These are phyloP conservation scores for Vanessa atalanta DNA, from an alignment of 1,140 invertebrate species.

Conservation along the genomic window DNA sequence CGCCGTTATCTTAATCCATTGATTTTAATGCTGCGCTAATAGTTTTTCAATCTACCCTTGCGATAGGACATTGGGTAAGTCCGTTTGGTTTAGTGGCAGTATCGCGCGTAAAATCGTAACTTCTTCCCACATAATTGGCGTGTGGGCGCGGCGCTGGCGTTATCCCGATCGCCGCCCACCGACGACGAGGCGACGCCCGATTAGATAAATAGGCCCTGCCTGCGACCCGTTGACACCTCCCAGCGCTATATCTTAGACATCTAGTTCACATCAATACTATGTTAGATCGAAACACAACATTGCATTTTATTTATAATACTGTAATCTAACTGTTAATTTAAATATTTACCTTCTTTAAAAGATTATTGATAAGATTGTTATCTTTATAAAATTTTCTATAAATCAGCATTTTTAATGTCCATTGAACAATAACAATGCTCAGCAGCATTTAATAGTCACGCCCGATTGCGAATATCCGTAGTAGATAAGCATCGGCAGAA, in stretches of 20 bases:
- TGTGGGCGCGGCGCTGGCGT: slow-evolving; percentile 70
- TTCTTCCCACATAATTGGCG: slow-evolving; percentile 79
- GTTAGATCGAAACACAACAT: background rate
- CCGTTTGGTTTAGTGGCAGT: slow-evolving; percentile 63
- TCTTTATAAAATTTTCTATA: background rate
- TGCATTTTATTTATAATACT: background rate
- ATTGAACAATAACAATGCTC: slow-evolving; percentile 8
- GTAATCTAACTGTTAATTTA: background rate
- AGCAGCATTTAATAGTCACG: slow-evolving; percentile 16
- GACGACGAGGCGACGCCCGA: slow-evolving; percentile 67
- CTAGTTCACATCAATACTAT: slow-evolving; percentile 12
- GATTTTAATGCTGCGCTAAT: slow-evolving; percentile 63
- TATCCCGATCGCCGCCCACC: slow-evolving; percentile 76
- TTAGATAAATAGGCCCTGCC: slow-evolving; percentile 66
- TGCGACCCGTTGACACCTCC: slow-evolving; percentile 42
- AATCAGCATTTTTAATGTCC: background rate
- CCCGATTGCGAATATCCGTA: slow-evolving; percentile 26
- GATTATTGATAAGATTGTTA: background rate
- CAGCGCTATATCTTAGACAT: slow-evolving; percentile 28
- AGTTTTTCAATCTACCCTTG: slow-evolving; percentile 61
- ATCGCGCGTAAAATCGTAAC: slow-evolving; percentile 70
- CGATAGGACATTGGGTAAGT: slow-evolving; percentile 57
- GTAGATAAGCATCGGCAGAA: slow-evolving; percentile 44
- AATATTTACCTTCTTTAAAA: background rate
- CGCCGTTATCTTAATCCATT: slow-evolving; percentile 44